These are phyloP conservation scores for Macaria notata DNA, from an alignment of 2,888 invertebrate species.

Conservation along the genomic window DNA sequence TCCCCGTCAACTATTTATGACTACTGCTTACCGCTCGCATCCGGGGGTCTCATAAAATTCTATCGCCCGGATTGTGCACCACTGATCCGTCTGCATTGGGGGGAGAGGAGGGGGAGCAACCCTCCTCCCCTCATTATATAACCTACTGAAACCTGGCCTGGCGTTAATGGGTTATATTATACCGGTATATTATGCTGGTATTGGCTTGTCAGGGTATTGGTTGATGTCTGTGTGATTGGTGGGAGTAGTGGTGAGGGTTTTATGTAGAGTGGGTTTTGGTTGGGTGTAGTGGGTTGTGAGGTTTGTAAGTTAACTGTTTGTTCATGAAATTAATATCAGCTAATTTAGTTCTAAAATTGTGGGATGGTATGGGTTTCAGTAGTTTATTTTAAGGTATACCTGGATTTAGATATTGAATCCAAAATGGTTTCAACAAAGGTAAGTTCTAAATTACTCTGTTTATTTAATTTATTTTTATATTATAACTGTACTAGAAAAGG, in stretches of 20 bases:
- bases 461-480: too few relatives aligned
- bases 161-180: constrained; percentile 31
- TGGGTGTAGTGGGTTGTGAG: too few relatives aligned
- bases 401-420: too few relatives aligned
- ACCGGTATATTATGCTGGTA: constrained; percentile 1
- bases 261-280: neutral
- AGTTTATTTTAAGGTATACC: too few relatives aligned
- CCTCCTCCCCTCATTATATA: constrained; percentile 37
- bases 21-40: constrained; percentile 71
- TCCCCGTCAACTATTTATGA: constrained; percentile 61
- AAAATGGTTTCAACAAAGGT: too few relatives aligned
- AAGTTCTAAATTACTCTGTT: too few relatives aligned
- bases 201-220: constrained; percentile 12
- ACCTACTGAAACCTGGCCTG: constrained; percentile 30
- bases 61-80: constrained; percentile 72
- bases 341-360: too few relatives aligned
- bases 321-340: neutral
- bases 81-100: constrained; percentile 64
- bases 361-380: too few relatives aligned
- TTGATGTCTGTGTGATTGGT: constrained; percentile 4
- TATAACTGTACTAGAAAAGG: too few relatives aligned
- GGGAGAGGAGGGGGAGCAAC: constrained; percentile 33
- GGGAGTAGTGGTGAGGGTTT: neutral
- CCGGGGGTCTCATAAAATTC: constrained; percentile 77
- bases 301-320: too few relatives aligned